Evolutionary conservation across 2,888 invertebrate species (phyloP), one percentile per base, ranked within the genome.

Genomic region (Hirtodrosophila trivittata): DNA sequence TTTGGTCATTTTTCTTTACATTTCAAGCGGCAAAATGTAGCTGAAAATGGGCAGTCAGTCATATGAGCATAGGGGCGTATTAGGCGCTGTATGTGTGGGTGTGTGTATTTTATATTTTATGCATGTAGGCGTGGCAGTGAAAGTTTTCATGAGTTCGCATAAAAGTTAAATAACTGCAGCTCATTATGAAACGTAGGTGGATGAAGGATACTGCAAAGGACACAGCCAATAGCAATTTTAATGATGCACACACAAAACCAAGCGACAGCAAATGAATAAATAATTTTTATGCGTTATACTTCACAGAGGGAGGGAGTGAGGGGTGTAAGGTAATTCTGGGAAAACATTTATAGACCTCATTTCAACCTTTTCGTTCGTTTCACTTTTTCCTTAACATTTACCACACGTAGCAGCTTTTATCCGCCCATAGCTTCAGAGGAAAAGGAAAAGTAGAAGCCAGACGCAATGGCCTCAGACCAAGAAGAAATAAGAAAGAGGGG

Each of bases 321-420:
- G 18, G 18, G 18, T 3, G 5, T 3, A 21, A 21, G 18, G 5
- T 5, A 21, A 21, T 26, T 14, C 6, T 12, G 6, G 6, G 51
- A 42, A 55, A 49, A 57, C 52, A 57, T 73, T 63, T 68, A 63
- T 54, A 68, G 77, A 58, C 57, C 65, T 74, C 62, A 49, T 45
- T 68, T 55, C 70, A 66, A 64, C 42, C 63, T 63, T 47, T 55
- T 30, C 43, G 5, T 21, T 46, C 16, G 32, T 16, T 16, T 59
- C 26, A 41, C 8, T 57, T 52, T 52, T 70, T 26, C 37, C 41
- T 59, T 70, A 58, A 56, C 68, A 87, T 72, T 87, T 85, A 59
- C 64, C 75, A 70, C 86, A 87, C 88, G 88, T 87, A 77, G 69
- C 66, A 58, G 70, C 55, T 81, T 82, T 76, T 82, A 88, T 87